phyloP scores from a whole-genome alignment of 2,113 vertebrate species.

The Oreochromis aureus region DNA sequence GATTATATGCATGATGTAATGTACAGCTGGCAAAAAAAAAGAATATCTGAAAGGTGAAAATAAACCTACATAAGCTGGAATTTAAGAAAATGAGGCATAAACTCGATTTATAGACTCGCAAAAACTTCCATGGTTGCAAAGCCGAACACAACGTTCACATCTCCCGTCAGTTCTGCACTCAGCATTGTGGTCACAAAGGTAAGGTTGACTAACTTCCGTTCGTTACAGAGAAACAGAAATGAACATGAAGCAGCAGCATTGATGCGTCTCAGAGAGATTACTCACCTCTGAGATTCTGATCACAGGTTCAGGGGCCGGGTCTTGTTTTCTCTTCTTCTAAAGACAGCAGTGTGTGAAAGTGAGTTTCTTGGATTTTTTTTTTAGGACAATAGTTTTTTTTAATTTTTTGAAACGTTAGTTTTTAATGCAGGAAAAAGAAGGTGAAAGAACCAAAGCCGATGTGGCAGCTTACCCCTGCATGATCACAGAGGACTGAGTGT shows the following conservation, averaged over 20 bases:
- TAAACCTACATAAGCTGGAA: background rate
- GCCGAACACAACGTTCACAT: background rate
- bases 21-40: background rate
- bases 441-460: background rate
- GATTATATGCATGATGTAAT: accelerated
- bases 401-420: accelerated
- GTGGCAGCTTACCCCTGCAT: slow-evolving; percentile 61
- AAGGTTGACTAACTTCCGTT: slow-evolving; percentile 53
- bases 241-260: background rate
- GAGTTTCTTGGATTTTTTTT: background rate
- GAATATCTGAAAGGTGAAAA: accelerated
- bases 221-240: background rate
- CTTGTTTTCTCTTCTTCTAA: slow-evolving; percentile 80
- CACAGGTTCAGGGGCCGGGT: slow-evolving; percentile 42
- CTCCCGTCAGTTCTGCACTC: background rate
- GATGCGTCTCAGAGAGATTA: background rate
- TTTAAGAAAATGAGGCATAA: background rate
- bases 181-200: slow-evolving; percentile 50
- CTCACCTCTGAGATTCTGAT: slow-evolving; percentile 65
- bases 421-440: background rate
- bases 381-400: background rate
- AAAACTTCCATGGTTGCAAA: background rate
- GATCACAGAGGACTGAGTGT: slow-evolving; percentile 47
- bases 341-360: slow-evolving; percentile 25
- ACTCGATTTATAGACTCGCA: background rate